phyloP scores from a whole-genome alignment of 1,140 invertebrate genomes.

The Polypedilum pembai region DNA sequence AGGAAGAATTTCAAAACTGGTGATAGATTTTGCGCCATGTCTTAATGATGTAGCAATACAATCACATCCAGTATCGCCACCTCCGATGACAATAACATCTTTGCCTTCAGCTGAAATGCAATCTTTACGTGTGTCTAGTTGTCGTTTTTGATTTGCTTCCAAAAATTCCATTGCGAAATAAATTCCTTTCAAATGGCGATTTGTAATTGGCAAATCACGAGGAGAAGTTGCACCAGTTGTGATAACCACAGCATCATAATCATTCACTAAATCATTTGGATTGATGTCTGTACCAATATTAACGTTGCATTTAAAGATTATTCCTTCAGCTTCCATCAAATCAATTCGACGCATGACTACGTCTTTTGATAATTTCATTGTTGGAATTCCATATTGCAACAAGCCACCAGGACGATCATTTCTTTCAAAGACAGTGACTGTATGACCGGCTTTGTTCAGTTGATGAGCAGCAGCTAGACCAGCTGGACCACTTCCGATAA shows the following conservation, averaged over 20 bases:
- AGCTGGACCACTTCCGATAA: conserved; percentile 94
- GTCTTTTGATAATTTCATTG: conserved; percentile 92
- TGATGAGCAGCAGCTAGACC: conserved; percentile 96
- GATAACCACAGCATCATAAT: conserved; percentile 80
- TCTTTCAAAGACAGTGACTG: conserved; percentile 91
- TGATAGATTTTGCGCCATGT: conserved; percentile 93
- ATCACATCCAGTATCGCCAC: conserved; percentile 98
- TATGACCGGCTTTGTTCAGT: conserved; percentile 82
- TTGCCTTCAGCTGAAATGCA: conserved; percentile 81
- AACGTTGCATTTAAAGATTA: conserved; percentile 80
- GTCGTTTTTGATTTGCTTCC: conserved; percentile 94
- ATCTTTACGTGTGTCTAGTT: conserved; percentile 59
- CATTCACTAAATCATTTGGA: conserved; percentile 55
- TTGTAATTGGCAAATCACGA: conserved; percentile 78
- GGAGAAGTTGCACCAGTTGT: conserved; percentile 95
- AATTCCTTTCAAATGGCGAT: conserved; percentile 76
- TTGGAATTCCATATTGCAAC: conserved; percentile 95
- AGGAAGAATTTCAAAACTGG: conserved; percentile 95
- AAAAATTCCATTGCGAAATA: conserved; percentile 98
- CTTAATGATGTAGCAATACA: conserved; percentile 96
- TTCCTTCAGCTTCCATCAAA: conserved; percentile 82
- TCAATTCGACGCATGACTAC: conserved; percentile 85
- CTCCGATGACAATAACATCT: conserved; percentile 94
- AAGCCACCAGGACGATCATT: conserved; percentile 93
- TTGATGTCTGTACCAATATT: conserved; percentile 89